These are phyloP conservation scores for Caenorhabditis parvicauda DNA, from an alignment of 2,888 invertebrate genomes.

Conservation along the genomic window DNA sequence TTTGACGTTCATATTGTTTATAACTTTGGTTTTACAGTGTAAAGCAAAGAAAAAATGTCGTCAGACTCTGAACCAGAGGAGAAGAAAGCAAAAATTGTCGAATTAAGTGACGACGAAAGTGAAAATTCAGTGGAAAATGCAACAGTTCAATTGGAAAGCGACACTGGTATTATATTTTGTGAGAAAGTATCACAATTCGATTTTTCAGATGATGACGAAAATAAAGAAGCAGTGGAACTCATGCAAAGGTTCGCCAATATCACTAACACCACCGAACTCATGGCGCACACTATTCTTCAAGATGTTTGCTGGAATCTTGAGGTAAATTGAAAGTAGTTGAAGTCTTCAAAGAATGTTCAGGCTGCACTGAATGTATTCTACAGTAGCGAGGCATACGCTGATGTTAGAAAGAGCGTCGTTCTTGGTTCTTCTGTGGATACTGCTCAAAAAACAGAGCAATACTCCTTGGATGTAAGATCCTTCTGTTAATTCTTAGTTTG, in stretches of 20 bases:
- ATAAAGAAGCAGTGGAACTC: conserved; percentile 24
- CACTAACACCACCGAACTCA: conserved; percentile 68
- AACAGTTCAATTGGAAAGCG: too few relatives aligned
- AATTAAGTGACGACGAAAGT: too few relatives aligned
- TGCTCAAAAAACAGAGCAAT: too few relatives aligned
- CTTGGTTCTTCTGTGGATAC: conserved; percentile 7
- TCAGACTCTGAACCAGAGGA: too few relatives aligned
- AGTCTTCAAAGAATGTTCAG: background rate
- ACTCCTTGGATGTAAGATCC: background rate
- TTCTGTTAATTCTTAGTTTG: background rate
- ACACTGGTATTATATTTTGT: too few relatives aligned
- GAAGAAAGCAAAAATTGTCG: too few relatives aligned
- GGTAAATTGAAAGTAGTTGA: conserved; percentile 45
- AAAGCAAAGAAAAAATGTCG: too few relatives aligned
- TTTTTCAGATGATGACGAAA: too few relatives aligned
- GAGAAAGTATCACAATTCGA: too few relatives aligned
- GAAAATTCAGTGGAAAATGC: too few relatives aligned
- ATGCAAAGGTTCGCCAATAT: conserved; percentile 65
- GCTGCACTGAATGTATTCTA: conserved; percentile 30
- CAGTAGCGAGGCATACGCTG: conserved; percentile 17
- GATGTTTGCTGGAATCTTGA: conserved; percentile 68
- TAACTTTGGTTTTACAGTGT: too few relatives aligned
- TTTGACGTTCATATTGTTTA: too few relatives aligned
- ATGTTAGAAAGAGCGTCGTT: conserved; percentile 10
- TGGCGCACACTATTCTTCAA: conserved; percentile 69